A percentile compares a stretch with the other conserved stretches of the same genome.
Evolutionary conservation across 2,113 vertebrate genomes (phyloP).

Genomic region (Forbesichthys agassizii): DNA sequence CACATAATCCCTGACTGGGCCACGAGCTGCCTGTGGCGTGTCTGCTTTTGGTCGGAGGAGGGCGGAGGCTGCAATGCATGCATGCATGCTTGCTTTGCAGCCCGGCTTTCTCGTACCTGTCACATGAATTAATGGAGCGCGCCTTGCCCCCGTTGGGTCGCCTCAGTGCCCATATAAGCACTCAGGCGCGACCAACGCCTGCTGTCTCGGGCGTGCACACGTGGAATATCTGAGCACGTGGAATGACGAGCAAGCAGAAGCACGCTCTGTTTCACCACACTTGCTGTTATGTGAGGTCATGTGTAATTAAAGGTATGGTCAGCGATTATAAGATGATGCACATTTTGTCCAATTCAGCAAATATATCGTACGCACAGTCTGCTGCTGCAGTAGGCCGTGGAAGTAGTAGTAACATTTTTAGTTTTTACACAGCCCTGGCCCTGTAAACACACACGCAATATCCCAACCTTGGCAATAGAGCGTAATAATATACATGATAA

Average conservation of each 20-base stretch:
- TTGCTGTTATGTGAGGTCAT: neutral
- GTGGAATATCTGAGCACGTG: conserved; percentile 13
- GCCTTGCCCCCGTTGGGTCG: conserved; percentile 32
- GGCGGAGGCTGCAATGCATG: conserved; percentile 20
- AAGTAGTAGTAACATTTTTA: no score
- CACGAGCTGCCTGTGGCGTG: neutral
- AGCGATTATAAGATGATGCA: no score
- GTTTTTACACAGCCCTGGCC: no score
- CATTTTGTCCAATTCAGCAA: no score
- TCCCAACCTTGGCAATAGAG: no score
- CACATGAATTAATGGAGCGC: conserved; percentile 63
- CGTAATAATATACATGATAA: no score
- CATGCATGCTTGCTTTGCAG: no score
- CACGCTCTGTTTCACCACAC: neutral
- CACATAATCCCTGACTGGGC: no score
- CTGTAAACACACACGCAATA: no score
- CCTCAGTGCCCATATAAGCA: conserved; percentile 32
- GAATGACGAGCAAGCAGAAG: neutral
- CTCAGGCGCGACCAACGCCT: conserved; percentile 44
- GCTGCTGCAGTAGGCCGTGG: no score
- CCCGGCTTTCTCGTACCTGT: conserved; percentile 39
- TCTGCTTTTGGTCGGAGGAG: conserved; percentile 22
- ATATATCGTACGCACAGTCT: no score
- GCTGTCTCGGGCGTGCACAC: conserved; percentile 18
- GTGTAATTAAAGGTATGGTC: no score